phyloP scores from a whole-genome alignment of 1,140 invertebrate genomes.

The Bombus confusus region DNA sequence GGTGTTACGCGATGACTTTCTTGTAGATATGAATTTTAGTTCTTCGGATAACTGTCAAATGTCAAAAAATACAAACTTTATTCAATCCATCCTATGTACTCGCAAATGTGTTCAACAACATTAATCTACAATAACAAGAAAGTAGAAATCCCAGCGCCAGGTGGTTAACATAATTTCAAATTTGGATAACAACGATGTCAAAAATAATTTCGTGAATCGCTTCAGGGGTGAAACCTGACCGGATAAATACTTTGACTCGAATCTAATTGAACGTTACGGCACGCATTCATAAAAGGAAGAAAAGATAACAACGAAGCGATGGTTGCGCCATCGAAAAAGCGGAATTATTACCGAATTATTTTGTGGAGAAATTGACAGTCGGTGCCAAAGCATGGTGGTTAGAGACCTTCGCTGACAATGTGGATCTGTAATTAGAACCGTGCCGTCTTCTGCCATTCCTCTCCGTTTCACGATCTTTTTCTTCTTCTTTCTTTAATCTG shows the following conservation, averaged over 20 bases:
- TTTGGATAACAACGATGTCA: neutral
- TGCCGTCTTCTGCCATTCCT: conserved; percentile 64
- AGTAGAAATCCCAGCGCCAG: neutral
- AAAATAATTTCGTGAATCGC: neutral
- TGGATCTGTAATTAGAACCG: conserved; percentile 80
- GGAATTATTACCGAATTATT: conserved; percentile 59
- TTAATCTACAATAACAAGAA: neutral
- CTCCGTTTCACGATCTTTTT: conserved; percentile 35
- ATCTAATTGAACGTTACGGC: conserved; percentile 57
- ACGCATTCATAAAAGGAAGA: neutral
- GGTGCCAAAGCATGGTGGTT: conserved; percentile 52
- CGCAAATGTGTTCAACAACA: neutral
- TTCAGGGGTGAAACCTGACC: neutral
- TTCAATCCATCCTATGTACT: neutral
- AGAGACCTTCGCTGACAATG: conserved; percentile 71
- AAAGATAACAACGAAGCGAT: conserved; percentile 41
- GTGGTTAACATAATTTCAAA: no score
- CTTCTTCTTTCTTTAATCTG: conserved; percentile 46
- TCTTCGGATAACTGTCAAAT: neutral
- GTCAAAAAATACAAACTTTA: neutral
- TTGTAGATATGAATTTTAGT: neutral
- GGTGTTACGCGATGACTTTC: neutral
- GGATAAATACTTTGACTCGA: conserved; percentile 30
- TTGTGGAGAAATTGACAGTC: conserved; percentile 61
- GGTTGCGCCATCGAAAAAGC: conserved; percentile 44